These are phyloP conservation scores for Chelonoidis abingdonii DNA, from an alignment of 2,113 vertebrate species.

Conservation along the genomic window DNA sequence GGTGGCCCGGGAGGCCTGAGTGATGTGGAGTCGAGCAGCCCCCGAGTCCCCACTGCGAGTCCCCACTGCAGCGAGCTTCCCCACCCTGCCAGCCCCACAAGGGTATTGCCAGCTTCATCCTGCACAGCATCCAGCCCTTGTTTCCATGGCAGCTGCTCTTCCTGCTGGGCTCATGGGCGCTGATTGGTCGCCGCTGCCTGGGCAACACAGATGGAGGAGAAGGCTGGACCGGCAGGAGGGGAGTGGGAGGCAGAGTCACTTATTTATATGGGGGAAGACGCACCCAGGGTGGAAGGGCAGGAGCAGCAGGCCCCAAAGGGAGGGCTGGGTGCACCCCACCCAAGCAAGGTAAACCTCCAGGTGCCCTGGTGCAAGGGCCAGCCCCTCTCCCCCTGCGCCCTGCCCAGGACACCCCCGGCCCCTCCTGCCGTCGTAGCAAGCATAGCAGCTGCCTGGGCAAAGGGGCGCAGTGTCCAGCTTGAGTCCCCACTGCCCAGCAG, in stretches of 20 bases:
- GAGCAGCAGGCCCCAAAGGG: not conserved
- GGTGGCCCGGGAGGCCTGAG: no score
- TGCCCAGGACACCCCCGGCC: not conserved
- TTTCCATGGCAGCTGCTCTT: conserved; percentile 39
- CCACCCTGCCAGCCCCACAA: not conserved
- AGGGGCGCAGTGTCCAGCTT: not conserved
- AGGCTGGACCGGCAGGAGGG: not conserved
- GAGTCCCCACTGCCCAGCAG: no score
- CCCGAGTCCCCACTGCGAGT: not conserved
- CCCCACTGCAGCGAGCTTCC: not conserved
- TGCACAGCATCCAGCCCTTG: not conserved
- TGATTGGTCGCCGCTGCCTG: not conserved
- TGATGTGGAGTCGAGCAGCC: no score
- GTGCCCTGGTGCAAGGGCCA: not conserved
- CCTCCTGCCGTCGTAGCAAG: not conserved
- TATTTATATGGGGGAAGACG: not conserved
- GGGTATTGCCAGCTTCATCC: not conserved
- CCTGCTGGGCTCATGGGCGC: conserved; percentile 6
- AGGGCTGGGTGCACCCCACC: not conserved
- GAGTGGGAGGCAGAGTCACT: not conserved
- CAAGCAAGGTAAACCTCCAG: no score
- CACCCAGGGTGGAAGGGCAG: not conserved
- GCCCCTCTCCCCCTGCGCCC: not conserved
- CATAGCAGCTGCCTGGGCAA: not conserved
- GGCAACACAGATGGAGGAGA: not conserved